Conservation (phyloP, 2,888 invertebrate genomes). For the Periphyllus acericola region DNA sequence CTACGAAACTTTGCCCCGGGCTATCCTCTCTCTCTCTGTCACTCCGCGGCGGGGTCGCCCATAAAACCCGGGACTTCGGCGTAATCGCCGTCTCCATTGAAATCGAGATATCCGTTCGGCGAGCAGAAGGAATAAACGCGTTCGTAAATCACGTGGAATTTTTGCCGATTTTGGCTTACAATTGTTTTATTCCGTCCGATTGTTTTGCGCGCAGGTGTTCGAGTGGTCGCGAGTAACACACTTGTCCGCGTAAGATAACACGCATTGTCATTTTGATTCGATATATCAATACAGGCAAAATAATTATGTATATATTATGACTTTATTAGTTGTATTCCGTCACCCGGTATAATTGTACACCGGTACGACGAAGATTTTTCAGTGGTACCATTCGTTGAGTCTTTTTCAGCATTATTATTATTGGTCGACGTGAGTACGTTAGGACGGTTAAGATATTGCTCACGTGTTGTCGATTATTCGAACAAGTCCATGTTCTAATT, state of each 20-base stretch:
- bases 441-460: no score
- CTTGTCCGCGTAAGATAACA: no score
- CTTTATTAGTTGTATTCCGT: no score
- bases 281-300: no score
- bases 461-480: not conserved
- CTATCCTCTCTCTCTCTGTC: not conserved
- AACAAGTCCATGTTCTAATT: not conserved
- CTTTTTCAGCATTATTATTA: no score
- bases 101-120: not conserved
- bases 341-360: no score
- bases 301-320: no score
- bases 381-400: no score
- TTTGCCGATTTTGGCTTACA: not conserved
- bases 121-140: not conserved
- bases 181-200: not conserved
- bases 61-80: not conserved
- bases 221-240: no score
- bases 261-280: no score
- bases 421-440: no score
- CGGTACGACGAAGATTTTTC: no score
- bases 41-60: not conserved
- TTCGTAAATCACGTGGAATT: not conserved
- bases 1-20: constrained; percentile 8
- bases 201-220: not conserved
- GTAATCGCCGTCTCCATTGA: not conserved